Evolutionary conservation across 2,888 invertebrate genomes (phyloP), one percentile per base, ranked within the genome.

Genomic region (Ormia ochracea): DNA sequence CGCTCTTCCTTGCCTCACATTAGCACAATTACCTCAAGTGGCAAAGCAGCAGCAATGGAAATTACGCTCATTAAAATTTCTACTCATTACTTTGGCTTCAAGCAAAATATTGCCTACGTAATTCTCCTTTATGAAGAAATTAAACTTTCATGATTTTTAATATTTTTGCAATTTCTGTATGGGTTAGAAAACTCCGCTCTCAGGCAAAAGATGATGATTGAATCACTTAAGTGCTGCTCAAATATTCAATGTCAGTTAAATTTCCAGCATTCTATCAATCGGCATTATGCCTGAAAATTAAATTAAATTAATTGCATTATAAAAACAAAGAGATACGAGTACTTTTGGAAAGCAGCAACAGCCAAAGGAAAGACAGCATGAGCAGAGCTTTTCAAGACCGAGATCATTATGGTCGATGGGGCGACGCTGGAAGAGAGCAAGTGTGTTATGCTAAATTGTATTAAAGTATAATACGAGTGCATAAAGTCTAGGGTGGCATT

Each of bases 351-450:
- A 33, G 19, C 7, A 54, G 43, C 10, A 68, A 48, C 7, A 50
- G 28, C 2, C 14, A 7, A 19, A 17, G 19, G 7, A 17, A 23
- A 23, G 14, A 41, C 48, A 58, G 48, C 2, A 14, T 45, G 14
- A n/a, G 17, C 21, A 17, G 7, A 28, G 48, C 12, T 43, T 63
- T 74, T 54, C 36, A 68, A 68, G 54, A 75, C 68, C 59, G 43
- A 66, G 43, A 61, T 75, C 61, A 68, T 75, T 75, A 75, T 61
- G 54, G 68, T 45, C 52, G 58, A 61, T 61, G 52, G 48, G 36
- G 28, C 19, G 14, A 59, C 21, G 50, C 12, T 48, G 50, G 63
- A 28, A 58, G 38, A 41, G 33, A 28, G 58, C 48, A 70, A 70
- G 70, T 70, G 59, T 70, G 31, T 70, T 59, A 70, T 59, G 68